Conservation (phyloP, 2,888 invertebrate genomes). For the Magallana nippona region DNA sequence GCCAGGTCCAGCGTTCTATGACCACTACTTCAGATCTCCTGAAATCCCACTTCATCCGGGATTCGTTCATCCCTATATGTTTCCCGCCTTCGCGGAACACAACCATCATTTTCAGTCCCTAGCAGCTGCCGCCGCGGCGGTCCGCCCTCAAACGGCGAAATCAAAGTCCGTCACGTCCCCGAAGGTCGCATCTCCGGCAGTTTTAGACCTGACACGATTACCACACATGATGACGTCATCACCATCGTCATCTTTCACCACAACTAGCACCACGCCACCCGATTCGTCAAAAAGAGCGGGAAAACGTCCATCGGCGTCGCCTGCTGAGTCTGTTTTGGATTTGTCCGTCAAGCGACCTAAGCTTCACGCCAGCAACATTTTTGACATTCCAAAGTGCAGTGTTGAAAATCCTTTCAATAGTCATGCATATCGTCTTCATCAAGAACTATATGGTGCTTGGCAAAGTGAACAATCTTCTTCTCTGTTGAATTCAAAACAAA, state of each 20-base stretch:
- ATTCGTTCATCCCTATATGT: slow-evolving; percentile 41
- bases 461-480: not conserved
- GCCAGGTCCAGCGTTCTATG: slow-evolving; percentile 34
- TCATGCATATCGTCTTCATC: slow-evolving; percentile 16
- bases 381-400: slow-evolving; percentile 31
- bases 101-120: slow-evolving; percentile 30
- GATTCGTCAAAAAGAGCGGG: slow-evolving; percentile 2
- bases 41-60: slow-evolving; percentile 38
- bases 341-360: slow-evolving; percentile 46
- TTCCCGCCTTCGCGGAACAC: slow-evolving; percentile 28
- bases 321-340: slow-evolving; percentile 42
- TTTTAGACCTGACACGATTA: slow-evolving; percentile 30
- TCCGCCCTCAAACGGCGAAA: slow-evolving; percentile 12
- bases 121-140: not conserved
- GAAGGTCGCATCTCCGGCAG: slow-evolving; percentile 21
- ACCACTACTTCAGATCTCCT: slow-evolving; percentile 44
- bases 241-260: not conserved
- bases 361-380: slow-evolving; percentile 1
- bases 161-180: slow-evolving; percentile 28
- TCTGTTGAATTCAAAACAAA: not conserved
- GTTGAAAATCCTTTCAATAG: slow-evolving; percentile 5
- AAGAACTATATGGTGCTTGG: slow-evolving; percentile 7
- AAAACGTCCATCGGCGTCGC: slow-evolving; percentile 26
- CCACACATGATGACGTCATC: not conserved
- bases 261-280: not conserved